Conservation (phyloP, 2,113 vertebrate species). For the Hassar affinis region DNA sequence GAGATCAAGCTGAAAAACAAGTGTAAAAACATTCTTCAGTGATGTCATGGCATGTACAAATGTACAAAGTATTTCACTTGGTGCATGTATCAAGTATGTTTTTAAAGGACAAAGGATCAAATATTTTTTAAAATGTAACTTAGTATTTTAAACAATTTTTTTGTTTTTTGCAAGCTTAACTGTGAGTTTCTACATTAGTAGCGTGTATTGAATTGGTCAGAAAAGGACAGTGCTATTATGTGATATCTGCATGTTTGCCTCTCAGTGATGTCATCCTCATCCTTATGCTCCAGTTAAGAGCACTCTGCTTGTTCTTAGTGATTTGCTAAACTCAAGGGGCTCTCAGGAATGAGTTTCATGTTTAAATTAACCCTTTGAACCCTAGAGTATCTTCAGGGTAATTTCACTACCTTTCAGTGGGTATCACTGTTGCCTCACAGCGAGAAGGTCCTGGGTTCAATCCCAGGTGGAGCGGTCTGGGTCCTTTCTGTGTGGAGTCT, state of each 20-base stretch:
- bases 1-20: not conserved
- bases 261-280: conserved; percentile 19
- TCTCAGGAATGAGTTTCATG: not conserved
- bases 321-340: not conserved
- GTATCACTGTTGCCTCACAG: no score
- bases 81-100: not conserved
- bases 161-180: not conserved
- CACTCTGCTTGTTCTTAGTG: not conserved
- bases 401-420: no score
- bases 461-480: no score
- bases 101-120: not conserved
- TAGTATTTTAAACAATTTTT: not conserved
- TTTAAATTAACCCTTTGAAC: no score
- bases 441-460: no score
- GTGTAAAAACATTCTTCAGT: not conserved
- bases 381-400: no score
- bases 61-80: not conserved
- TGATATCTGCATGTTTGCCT: not conserved
- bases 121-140: not conserved
- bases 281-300: conserved; percentile 1
- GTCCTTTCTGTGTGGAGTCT: no score
- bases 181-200: not conserved
- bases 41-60: not conserved
- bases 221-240: not conserved
- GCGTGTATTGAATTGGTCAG: not conserved